Base-by-base conservation (phyloP, 1,140 invertebrate genomes). In the Anoplophora glabripennis region DNA sequence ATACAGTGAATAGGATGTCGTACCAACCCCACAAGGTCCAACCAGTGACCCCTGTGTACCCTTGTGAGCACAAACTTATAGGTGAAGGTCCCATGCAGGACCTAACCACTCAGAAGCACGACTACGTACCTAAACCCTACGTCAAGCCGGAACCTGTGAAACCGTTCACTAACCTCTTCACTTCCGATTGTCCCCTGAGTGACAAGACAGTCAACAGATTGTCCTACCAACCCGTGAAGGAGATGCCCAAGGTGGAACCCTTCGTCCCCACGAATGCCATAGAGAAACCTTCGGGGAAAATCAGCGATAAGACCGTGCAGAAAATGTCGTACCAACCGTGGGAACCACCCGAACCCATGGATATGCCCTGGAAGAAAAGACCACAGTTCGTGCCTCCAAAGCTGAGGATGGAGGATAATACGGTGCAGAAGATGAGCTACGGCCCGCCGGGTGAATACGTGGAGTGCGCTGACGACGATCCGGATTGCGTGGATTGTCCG, bases 41-140 rank as follows among this genome's bases (percentile, higher is more conserved):
- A 42, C 63, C 69, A 11, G 66, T 71, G 4, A 66, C 69, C 46
- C 70, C 71, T 11, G 74, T 73, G n/a, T 64, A 70, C 14, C 73
- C 76, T 4, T 76, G 75, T 56, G 72, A 74, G 46, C 69, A 75
- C 48, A 72, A 71, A 53, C 57, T 72, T 1, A 9, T 70, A n/a
- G 77, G 65, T 74, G 85, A 81, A 68, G 87, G 86, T 7, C 85
- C 87, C 15, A 86, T 89, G 77, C 83, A 88, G 69, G 81, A 83
- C 57, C 75, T 83, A 54, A 89, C 87, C 1, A 88, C 86, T 8
- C 83, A 87, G 56, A 86, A 86, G 58, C 84, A 86, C 64, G 87
- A 89, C 76, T 89, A 82, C 67, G 83, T 85, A 8, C 83, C 86
- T 53, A 89, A 89, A 74, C 81, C 78, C 0, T 71, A 75, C 44